These are phyloP conservation scores for Orthonyx spaldingii DNA, from an alignment of 2,113 vertebrate species.

Conservation along the genomic window DNA sequence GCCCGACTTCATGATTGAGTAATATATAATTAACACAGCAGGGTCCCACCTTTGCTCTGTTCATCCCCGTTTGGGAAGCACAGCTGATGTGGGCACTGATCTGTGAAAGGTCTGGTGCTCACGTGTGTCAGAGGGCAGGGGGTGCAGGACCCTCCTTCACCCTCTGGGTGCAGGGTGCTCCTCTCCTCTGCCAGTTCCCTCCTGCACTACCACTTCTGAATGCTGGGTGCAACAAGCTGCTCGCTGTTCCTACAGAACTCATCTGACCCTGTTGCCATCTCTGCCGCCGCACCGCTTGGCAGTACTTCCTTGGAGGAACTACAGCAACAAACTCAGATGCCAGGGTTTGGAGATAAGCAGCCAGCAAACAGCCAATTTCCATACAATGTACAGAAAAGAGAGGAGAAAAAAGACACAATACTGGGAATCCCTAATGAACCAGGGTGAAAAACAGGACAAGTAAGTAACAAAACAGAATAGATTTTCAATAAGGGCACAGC, in stretches of 20 bases:
- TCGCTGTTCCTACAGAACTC: not conserved
- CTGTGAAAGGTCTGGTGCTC: not conserved
- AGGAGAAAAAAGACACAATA: not conserved
- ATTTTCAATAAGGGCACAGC: constrained; percentile 43
- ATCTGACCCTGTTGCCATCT: not conserved
- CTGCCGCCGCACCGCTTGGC: constrained; percentile 6
- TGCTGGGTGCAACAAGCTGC: not conserved
- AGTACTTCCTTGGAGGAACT: constrained; percentile 30
- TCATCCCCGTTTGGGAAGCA: not conserved
- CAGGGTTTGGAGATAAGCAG: constrained; percentile 38
- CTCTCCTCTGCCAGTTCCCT: not conserved
- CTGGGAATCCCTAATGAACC: constrained; percentile 38
- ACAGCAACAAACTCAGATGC: constrained; percentile 55
- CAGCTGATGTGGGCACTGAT: not conserved
- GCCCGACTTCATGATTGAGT: not conserved
- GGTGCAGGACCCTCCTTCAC: not conserved
- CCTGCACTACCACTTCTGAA: not conserved
- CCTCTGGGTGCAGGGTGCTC: not conserved
- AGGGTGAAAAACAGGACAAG: constrained; percentile 6
- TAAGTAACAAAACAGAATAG: constrained; percentile 16
- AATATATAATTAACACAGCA: not conserved
- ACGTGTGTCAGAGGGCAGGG: fast-evolving
- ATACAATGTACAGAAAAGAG: constrained; percentile 1
- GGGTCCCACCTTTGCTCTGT: not conserved
- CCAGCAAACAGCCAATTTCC: constrained; percentile 23